Conservation (phyloP, 1,140 invertebrate species). For the Oryctes rhinoceros region DNA sequence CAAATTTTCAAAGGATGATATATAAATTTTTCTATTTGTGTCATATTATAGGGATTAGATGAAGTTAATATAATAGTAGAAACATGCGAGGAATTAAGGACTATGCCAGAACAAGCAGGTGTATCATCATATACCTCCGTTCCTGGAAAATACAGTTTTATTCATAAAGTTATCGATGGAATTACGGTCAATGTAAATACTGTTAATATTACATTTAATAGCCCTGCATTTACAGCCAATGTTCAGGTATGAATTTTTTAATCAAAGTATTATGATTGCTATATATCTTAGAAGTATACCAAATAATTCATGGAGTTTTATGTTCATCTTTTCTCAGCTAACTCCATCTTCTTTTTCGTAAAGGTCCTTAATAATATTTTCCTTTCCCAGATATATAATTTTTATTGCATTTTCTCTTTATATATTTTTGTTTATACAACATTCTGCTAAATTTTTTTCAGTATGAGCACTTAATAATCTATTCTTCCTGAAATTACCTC, state of each 20-base stretch:
- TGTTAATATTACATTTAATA: constrained; percentile 91
- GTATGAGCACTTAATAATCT: no score
- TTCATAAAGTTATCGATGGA: constrained; percentile 96
- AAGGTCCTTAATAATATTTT: no score
- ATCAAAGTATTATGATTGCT: no score
- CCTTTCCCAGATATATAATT: no score
- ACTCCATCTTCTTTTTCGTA: no score
- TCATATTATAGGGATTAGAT: constrained; percentile 81
- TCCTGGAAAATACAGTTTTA: constrained; percentile 75
- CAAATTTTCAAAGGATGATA: neutral
- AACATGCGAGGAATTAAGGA: constrained; percentile 86
- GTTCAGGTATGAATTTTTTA: constrained; percentile 77
- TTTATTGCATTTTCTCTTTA: no score
- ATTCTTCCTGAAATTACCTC: no score
- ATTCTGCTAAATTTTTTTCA: no score
- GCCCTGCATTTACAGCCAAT: constrained; percentile 92
- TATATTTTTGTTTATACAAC: no score
- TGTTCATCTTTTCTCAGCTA: no score
- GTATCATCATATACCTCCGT: constrained; percentile 67
- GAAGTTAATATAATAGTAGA: constrained; percentile 90
- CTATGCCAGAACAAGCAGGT: constrained; percentile 65
- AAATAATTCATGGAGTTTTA: no score
- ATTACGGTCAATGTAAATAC: constrained; percentile 96
- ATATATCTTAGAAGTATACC: no score
- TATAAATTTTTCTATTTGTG: constrained; percentile 43